Percentiles rank a stretch among this genome's conserved stretches.
Evolutionary conservation across 2,797 vertebrate genomes (phyloP).

Genomic region (Chiloscyllium punctatum): DNA sequence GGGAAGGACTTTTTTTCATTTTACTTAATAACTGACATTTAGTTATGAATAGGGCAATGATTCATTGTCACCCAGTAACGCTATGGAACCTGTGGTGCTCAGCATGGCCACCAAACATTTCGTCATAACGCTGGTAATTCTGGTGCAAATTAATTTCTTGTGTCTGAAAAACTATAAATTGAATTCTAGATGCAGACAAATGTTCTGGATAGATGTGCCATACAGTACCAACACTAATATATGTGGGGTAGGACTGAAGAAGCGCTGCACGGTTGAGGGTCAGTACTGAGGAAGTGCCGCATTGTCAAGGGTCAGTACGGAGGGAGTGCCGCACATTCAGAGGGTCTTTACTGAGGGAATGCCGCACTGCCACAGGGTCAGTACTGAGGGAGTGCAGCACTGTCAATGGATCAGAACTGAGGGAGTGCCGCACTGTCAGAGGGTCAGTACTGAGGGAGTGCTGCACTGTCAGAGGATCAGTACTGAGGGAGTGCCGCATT

Average conservation of each 20-base stretch:
- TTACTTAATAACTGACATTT: background rate
- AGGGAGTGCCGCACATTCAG: background rate
- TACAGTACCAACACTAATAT: no score
- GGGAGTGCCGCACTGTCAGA: background rate
- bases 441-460: no score
- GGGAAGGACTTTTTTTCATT: background rate
- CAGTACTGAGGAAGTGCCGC: no score
- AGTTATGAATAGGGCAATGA: background rate
- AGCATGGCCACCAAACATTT: background rate
- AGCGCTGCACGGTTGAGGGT: no score
- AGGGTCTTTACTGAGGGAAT: background rate
- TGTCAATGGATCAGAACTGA: background rate
- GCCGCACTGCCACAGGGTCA: background rate
- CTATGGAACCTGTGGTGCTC: background rate
- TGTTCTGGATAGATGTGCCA: no score
- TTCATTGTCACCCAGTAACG: background rate
- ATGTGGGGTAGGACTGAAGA: background rate
- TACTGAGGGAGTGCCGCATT: background rate
- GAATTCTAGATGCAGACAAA: background rate
- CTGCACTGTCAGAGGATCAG: no score
- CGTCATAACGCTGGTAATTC: background rate
- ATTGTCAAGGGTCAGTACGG: no score
- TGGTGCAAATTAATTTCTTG: background rate
- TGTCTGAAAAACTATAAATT: background rate
- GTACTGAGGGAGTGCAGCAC: background rate